These are phyloP conservation scores for Poeciliopsis turneri DNA, from an alignment of 2,797 vertebrate species.

Conservation along the genomic window DNA sequence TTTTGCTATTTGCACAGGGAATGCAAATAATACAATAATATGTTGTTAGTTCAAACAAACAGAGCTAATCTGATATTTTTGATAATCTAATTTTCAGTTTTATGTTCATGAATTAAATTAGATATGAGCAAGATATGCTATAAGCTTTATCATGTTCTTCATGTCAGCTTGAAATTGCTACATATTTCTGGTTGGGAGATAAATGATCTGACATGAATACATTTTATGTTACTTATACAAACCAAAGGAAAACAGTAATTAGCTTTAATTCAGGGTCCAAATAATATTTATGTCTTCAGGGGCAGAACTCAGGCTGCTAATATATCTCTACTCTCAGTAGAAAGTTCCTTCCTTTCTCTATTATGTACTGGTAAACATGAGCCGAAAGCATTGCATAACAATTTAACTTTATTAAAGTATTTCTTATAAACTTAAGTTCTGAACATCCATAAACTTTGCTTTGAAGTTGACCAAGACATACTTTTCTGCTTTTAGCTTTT, in stretches of 20 bases:
- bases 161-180: background rate
- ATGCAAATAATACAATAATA: background rate
- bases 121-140: background rate
- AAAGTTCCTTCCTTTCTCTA: background rate
- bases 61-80: background rate
- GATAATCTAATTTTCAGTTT: background rate
- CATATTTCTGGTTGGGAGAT: background rate
- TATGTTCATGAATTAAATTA: background rate
- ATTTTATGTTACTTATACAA: background rate
- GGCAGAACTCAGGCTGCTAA: background rate
- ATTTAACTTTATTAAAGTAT: background rate
- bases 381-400: background rate
- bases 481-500: background rate
- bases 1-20: constrained; percentile 17
- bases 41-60: background rate
- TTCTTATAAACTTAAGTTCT: background rate
- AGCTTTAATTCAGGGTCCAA: background rate
- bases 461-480: background rate
- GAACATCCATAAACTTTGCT: background rate
- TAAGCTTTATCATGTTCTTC: background rate
- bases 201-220: background rate
- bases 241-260: background rate
- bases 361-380: background rate
- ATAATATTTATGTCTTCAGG: background rate
- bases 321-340: background rate